These are phyloP conservation scores for Crossoptilon crossoptilon DNA, from an alignment of 2,797 vertebrate species.

Conservation along the genomic window DNA sequence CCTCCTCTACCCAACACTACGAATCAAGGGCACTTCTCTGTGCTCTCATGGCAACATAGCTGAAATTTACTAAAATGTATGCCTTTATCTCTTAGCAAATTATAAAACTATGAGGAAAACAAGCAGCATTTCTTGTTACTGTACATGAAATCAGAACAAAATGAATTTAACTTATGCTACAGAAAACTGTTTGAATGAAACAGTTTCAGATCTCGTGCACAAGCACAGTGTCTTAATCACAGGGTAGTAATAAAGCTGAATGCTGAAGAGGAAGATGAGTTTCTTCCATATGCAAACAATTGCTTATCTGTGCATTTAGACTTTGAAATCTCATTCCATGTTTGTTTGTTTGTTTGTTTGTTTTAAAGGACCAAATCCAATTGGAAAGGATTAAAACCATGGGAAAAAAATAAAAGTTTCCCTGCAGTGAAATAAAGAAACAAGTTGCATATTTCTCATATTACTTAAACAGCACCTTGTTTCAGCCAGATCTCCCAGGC, in stretches of 20 bases:
- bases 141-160: neutral
- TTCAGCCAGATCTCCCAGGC: neutral
- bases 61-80: neutral
- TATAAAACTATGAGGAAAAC: neutral
- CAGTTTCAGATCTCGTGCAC: neutral
- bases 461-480: neutral
- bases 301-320: neutral
- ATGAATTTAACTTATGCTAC: neutral
- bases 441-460: rapidly evolving
- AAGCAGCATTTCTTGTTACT: neutral
- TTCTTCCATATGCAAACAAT: neutral
- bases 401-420: neutral
- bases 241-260: neutral
- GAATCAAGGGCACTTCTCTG: neutral
- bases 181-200: neutral
- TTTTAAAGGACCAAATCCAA: neutral
- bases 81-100: neutral
- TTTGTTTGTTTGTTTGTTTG: too few relatives aligned
- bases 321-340: neutral
- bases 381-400: neutral
- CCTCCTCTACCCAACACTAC: neutral
- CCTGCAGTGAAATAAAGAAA: neutral
- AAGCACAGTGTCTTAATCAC: neutral
- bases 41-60: neutral
- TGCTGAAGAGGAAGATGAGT: neutral